A percentile compares a stretch with the other conserved stretches of the same genome.
phyloP scores from a whole-genome alignment of 2,113 vertebrate species.

The Taxidea taxus region DNA sequence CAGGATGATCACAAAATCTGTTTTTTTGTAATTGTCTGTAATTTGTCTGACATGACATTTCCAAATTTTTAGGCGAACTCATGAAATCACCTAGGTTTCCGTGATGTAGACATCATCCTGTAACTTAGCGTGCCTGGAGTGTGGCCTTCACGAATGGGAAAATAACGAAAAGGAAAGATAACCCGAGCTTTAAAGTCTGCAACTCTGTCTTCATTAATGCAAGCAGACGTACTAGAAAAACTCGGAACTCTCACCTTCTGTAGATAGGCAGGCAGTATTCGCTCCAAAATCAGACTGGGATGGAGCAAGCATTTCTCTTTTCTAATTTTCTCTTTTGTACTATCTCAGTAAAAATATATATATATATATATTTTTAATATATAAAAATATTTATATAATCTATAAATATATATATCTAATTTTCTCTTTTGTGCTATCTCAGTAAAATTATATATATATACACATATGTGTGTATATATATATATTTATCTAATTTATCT shows the following conservation, averaged over 20 bases:
- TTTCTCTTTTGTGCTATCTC: neutral
- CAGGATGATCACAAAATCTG: neutral
- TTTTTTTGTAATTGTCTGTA: neutral
- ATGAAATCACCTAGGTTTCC: neutral
- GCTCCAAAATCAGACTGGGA: neutral
- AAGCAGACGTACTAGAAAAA: neutral
- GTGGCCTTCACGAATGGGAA: neutral
- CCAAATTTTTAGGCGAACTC: neutral
- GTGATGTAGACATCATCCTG: fast-evolving
- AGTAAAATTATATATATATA: neutral
- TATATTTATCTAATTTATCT: neutral
- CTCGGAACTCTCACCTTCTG: neutral
- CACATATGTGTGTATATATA: neutral
- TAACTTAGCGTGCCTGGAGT: neutral
- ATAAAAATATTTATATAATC: neutral
- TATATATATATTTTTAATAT: too few species aligned
- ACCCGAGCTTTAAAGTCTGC: neutral
- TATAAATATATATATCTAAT: neutral
- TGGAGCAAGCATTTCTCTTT: neutral
- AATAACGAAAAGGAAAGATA: neutral
- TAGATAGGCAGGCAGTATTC: neutral
- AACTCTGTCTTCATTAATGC: neutral
- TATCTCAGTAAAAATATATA: neutral
- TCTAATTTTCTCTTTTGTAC: neutral
- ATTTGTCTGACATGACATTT: neutral